Conservation (phyloP, 1,140 invertebrate species). For the Meloidogyne chitwoodi region DNA sequence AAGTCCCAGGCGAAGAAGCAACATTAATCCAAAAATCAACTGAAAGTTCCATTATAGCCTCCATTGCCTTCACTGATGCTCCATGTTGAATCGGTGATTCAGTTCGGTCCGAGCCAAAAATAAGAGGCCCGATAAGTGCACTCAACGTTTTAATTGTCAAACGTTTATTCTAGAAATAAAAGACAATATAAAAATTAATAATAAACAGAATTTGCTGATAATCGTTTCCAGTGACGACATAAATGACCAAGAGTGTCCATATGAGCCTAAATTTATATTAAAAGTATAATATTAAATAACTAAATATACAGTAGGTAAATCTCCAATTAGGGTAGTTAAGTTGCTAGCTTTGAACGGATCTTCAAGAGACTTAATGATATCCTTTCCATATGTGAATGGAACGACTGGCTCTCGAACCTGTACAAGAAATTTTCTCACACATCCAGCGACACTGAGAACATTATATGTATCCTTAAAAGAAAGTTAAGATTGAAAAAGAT, state of each 20-base stretch:
- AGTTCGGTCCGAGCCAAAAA: conserved; percentile 8
- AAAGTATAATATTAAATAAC: neutral
- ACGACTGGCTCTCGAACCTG: conserved; percentile 28
- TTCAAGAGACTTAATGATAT: conserved; percentile 8
- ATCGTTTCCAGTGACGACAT: conserved; percentile 12
- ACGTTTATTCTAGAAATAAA: neutral
- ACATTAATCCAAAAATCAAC: neutral
- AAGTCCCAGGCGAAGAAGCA: neutral
- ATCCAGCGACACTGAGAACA: conserved; percentile 10
- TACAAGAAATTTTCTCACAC: conserved; percentile 21
- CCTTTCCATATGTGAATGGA: conserved; percentile 24
- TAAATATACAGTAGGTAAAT: conserved; percentile 10
- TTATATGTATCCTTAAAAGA: conserved; percentile 8
- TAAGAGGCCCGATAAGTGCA: neutral
- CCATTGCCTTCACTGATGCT: neutral
- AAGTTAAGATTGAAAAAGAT: neutral
- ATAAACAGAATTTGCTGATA: conserved; percentile 1
- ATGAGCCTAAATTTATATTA: conserved; percentile 11
- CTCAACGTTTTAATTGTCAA: neutral
- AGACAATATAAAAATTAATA: neutral
- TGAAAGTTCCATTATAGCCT: neutral
- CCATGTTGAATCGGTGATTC: neutral
- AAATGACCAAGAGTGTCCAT: conserved; percentile 25
- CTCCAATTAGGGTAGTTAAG: neutral
- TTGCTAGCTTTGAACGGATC: neutral